A percentile compares a stretch with the other conserved stretches of the same genome.
Conservation (phyloP, 2,888 invertebrate species). For the Lagria hirta region DNA sequence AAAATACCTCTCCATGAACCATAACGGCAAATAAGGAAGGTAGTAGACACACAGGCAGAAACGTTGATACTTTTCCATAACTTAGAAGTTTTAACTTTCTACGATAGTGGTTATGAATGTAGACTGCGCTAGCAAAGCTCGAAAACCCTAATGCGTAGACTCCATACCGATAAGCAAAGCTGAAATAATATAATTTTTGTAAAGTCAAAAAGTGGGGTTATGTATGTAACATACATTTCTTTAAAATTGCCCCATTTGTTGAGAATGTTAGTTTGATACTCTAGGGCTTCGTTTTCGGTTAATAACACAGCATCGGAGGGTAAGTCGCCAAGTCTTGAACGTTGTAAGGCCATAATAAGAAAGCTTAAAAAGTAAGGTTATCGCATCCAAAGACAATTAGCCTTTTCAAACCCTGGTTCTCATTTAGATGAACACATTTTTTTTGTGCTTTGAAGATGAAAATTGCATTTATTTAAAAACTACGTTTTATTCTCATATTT, state of each 20-base stretch:
- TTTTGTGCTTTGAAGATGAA: neutral
- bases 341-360: constrained; percentile 65
- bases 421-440: neutral
- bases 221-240: constrained; percentile 62
- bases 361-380: neutral
- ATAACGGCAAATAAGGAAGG: constrained; percentile 61
- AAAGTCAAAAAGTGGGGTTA: constrained; percentile 13
- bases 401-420: neutral
- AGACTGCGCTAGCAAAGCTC: constrained; percentile 58
- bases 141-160: constrained; percentile 57
- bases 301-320: constrained; percentile 65
- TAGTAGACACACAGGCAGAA: constrained; percentile 62
- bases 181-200: constrained; percentile 38
- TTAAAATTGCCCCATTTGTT: constrained; percentile 60
- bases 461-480: neutral
- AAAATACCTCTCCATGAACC: constrained; percentile 60
- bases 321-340: constrained; percentile 52
- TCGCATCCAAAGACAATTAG: neutral
- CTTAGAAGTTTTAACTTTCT: constrained; percentile 61
- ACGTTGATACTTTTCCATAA: constrained; percentile 62
- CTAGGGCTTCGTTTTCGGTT: constrained; percentile 60
- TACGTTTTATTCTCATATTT: too few relatives aligned
- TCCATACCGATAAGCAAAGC: constrained; percentile 60
- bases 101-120: constrained; percentile 67
- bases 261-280: constrained; percentile 63